These are phyloP conservation scores for Gasterosteus aculeatus DNA, from an alignment of 2,113 vertebrate genomes.

Conservation along the genomic window DNA sequence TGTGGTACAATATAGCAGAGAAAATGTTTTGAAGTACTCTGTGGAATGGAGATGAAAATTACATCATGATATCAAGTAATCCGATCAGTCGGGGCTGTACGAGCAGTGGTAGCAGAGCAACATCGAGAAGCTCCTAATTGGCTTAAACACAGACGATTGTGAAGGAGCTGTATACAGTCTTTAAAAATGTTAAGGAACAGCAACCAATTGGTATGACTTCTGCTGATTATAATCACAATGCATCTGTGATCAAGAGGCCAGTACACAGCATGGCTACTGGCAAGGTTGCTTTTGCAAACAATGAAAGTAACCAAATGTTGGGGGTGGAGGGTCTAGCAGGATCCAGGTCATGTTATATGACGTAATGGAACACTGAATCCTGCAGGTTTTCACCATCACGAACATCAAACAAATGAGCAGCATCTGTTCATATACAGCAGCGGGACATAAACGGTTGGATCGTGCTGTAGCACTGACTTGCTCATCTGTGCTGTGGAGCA, in stretches of 20 bases:
- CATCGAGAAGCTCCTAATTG: not conserved
- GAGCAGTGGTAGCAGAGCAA: constrained; percentile 1
- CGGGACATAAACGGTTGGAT: not conserved
- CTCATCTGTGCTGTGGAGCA: not conserved
- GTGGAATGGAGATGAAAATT: not conserved
- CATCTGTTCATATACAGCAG: not conserved
- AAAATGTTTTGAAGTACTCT: constrained; percentile 3
- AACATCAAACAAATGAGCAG: not conserved
- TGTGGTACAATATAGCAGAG: not conserved
- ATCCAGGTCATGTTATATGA: not conserved
- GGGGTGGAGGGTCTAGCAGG: not conserved
- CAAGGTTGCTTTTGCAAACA: too few species aligned
- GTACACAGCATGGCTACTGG: too few species aligned
- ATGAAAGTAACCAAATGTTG: too few species aligned
- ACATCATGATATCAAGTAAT: constrained; percentile 3
- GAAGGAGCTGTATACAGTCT: not conserved
- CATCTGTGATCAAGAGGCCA: not conserved
- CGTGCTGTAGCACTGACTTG: not conserved
- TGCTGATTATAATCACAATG: not conserved
- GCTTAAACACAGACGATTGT: not conserved
- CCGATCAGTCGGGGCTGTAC: not conserved
- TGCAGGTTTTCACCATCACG: not conserved
- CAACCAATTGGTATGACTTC: not conserved
- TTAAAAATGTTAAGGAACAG: not conserved
- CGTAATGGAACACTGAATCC: not conserved